phyloP scores from a whole-genome alignment of 1,140 invertebrate genomes.

The Achroia grisella region DNA sequence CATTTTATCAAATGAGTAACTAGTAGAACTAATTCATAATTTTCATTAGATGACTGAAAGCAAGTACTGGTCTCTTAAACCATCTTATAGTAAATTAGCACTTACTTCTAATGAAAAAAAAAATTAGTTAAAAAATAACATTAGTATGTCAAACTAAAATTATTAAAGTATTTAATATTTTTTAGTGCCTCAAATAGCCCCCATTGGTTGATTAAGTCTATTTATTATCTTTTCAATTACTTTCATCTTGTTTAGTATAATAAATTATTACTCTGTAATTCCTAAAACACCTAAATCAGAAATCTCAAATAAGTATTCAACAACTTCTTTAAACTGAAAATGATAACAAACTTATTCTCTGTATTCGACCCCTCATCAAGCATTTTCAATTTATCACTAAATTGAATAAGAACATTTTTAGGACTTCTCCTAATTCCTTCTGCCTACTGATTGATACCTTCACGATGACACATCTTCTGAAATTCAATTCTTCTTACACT shows the following conservation, averaged over 20 bases:
- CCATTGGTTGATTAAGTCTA: conserved; percentile 69
- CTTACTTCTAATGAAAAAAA: conserved; percentile 74
- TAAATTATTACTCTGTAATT: conserved; percentile 62
- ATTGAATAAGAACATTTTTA: conserved; percentile 72
- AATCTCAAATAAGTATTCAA: neutral
- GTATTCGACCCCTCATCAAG: conserved; percentile 70
- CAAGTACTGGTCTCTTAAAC: conserved; percentile 75
- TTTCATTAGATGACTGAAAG: conserved; percentile 78
- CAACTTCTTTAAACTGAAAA: conserved; percentile 59
- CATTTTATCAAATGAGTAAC: conserved; percentile 76
- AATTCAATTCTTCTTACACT: conserved; percentile 58
- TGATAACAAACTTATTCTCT: conserved; percentile 75
- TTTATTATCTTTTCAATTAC: conserved; percentile 66
- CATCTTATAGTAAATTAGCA: conserved; percentile 71
- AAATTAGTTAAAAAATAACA: conserved; percentile 72
- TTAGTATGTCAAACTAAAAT: conserved; percentile 24
- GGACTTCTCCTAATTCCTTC: conserved; percentile 63
- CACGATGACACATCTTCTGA: conserved; percentile 59
- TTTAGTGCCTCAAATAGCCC: conserved; percentile 59
- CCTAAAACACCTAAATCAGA: conserved; percentile 24
- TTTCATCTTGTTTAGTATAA: conserved; percentile 68
- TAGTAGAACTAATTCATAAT: no score
- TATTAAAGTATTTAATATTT: no score
- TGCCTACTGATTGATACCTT: conserved; percentile 68
- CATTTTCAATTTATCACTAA: conserved; percentile 64